A percentile compares a stretch with the other conserved stretches of the same genome.
phyloP scores from a whole-genome alignment of 2,797 vertebrate species.

The Momotus momota region DNA sequence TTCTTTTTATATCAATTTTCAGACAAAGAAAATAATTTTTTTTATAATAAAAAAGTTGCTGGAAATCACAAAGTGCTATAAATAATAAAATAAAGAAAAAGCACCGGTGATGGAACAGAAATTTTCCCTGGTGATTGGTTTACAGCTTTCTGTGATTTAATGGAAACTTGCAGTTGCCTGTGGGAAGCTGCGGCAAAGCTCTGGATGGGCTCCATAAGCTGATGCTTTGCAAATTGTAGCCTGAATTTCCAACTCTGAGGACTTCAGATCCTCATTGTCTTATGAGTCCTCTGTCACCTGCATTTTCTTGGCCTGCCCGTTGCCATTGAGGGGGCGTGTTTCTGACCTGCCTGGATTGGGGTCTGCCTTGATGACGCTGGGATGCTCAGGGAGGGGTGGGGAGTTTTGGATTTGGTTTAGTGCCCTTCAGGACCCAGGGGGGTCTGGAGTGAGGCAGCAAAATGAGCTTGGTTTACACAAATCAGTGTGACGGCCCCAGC shows the following conservation, averaged over 20 bases:
- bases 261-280: not conserved
- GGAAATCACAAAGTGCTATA: conserved; percentile 62
- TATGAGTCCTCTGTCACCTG: not conserved
- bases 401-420: not conserved
- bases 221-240: not conserved
- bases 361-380: accelerated
- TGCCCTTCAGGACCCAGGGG: not conserved
- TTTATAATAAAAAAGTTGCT: conserved; percentile 62
- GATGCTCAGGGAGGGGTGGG: not conserved
- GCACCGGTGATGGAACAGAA: conserved; percentile 58
- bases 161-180: conserved; percentile 35
- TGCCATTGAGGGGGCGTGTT: not conserved
- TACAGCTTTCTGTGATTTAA: conserved; percentile 60
- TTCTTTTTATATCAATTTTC: conserved; percentile 73
- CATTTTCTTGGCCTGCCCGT: not conserved
- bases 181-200: conserved; percentile 35
- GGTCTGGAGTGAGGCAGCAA: not conserved
- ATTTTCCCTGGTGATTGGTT: conserved; percentile 65
- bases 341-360: not conserved
- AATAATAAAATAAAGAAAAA: conserved; percentile 71
- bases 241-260: not conserved
- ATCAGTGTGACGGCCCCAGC: not conserved
- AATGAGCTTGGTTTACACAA: not conserved
- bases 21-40: conserved; percentile 71
- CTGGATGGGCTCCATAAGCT: not conserved